A percentile compares a stretch with the other conserved stretches of the same genome.
These are phyloP conservation scores for Neotoxoptera formosana DNA, from an alignment of 1,140 invertebrate genomes.

Conservation along the genomic window DNA sequence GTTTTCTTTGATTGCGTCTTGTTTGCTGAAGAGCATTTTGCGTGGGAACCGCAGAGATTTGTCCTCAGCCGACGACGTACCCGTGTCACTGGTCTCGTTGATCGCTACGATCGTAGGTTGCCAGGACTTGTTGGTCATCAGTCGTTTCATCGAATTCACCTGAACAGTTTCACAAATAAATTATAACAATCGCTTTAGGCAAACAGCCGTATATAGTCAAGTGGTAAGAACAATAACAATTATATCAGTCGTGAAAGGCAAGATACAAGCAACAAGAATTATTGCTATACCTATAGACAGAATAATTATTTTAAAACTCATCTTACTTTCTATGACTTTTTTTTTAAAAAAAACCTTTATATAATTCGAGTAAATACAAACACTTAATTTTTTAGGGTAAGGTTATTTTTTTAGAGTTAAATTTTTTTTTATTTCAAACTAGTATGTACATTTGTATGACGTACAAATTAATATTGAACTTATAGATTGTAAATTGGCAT, in stretches of 20 bases:
- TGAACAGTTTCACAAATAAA: background rate
- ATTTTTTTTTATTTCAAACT: too few species aligned
- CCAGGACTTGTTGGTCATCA: slow-evolving; percentile 23
- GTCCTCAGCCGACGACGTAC: background rate
- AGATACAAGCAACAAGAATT: too few species aligned
- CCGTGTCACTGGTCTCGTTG: background rate
- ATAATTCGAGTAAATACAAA: background rate
- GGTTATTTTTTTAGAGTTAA: too few species aligned
- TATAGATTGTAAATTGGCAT: background rate
- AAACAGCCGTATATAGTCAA: too few species aligned
- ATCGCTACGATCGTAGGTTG: slow-evolving; percentile 14
- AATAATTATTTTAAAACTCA: too few species aligned
- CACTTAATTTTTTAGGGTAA: background rate
- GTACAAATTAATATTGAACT: too few species aligned
- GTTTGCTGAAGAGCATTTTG: slow-evolving; percentile 28
- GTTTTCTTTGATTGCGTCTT: background rate
- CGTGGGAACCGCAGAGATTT: background rate
- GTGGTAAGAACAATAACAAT: background rate
- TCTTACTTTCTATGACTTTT: too few species aligned
- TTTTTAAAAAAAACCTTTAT: too few species aligned
- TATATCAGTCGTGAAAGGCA: too few species aligned
- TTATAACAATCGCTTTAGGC: background rate
- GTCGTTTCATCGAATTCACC: slow-evolving; percentile 41
- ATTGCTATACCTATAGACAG: too few species aligned
- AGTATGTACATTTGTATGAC: too few species aligned